Percentiles rank a stretch among this genome's conserved stretches.
Conservation (phyloP, 1,140 invertebrate species). For the Brachionus asplanchnoidis region DNA sequence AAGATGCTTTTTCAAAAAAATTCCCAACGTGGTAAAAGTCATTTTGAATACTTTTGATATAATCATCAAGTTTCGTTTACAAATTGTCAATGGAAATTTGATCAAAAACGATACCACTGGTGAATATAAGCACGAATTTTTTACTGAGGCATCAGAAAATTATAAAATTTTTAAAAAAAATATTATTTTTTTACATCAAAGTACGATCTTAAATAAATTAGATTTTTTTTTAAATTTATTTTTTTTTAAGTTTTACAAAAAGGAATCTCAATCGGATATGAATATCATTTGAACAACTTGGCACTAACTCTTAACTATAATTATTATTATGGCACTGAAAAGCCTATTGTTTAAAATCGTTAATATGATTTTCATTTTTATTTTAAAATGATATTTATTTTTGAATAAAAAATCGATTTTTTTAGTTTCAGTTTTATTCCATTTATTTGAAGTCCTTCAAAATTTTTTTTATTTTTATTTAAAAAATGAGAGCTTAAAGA, state of each 20-base stretch:
- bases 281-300: constrained; percentile 35
- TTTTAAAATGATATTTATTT: not conserved
- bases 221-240: not conserved
- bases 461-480: too few relatives aligned
- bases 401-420: too few relatives aligned
- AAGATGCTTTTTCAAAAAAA: constrained; percentile 35
- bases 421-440: too few relatives aligned
- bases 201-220: not conserved
- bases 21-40: not conserved
- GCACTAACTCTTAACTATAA: constrained; percentile 31
- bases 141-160: not conserved
- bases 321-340: constrained; percentile 19
- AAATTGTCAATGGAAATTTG: not conserved
- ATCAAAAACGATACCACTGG: not conserved
- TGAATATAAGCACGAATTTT: not conserved
- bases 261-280: constrained; percentile 35
- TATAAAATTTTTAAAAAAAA: constrained; percentile 19
- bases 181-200: constrained; percentile 16
- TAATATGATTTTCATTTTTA: not conserved
- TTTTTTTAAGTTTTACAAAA: constrained; percentile 37
- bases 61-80: constrained; percentile 18
- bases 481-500: too few relatives aligned
- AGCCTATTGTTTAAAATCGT: not conserved
- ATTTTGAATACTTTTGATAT: constrained; percentile 37
- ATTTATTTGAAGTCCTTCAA: too few relatives aligned